phyloP scores from a whole-genome alignment of 1,140 invertebrate species.

The Drosophila malerkotliana region DNA sequence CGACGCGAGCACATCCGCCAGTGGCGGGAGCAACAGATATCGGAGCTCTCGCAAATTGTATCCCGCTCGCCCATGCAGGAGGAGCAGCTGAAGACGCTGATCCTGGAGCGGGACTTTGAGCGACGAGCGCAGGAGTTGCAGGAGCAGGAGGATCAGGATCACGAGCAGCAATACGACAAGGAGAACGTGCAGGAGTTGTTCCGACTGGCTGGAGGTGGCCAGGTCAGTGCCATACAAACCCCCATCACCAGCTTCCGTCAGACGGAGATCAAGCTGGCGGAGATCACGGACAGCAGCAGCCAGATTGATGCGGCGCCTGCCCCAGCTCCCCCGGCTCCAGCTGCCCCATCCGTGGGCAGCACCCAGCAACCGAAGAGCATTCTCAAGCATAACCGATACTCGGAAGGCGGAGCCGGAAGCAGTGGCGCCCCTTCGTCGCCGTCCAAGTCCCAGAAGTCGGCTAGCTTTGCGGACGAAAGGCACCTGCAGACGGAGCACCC shows the following conservation, averaged over 20 bases:
- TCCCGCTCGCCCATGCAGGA: conserved; percentile 91
- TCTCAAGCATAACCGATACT: conserved; percentile 81
- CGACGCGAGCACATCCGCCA: conserved; percentile 84
- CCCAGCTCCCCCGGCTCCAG: conserved; percentile 15
- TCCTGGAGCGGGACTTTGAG: conserved; percentile 94
- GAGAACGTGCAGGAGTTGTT: conserved; percentile 83
- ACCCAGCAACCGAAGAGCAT: conserved; percentile 80
- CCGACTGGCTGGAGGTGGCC: conserved; percentile 53
- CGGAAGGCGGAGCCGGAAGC: conserved; percentile 57
- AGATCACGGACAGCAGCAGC: conserved; percentile 60
- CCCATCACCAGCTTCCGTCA: conserved; percentile 77
- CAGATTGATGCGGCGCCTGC: conserved; percentile 23
- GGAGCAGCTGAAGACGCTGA: conserved; percentile 92
- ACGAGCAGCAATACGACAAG: conserved; percentile 86
- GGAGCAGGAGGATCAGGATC: conserved; percentile 90
- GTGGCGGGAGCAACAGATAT: conserved; percentile 93
- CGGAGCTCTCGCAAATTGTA: conserved; percentile 88
- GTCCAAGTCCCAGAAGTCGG: conserved; percentile 82
- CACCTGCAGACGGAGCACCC: conserved; percentile 80
- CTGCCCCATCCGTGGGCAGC: conserved; percentile 19
- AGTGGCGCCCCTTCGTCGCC: conserved; percentile 76
- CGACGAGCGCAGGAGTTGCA: conserved; percentile 91
- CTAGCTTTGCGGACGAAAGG: conserved; percentile 80
- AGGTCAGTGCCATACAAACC: conserved; percentile 76
- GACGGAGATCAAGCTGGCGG: conserved; percentile 78